phyloP scores from a whole-genome alignment of 2,113 vertebrate species.

The Prionailurus bengalensis region DNA sequence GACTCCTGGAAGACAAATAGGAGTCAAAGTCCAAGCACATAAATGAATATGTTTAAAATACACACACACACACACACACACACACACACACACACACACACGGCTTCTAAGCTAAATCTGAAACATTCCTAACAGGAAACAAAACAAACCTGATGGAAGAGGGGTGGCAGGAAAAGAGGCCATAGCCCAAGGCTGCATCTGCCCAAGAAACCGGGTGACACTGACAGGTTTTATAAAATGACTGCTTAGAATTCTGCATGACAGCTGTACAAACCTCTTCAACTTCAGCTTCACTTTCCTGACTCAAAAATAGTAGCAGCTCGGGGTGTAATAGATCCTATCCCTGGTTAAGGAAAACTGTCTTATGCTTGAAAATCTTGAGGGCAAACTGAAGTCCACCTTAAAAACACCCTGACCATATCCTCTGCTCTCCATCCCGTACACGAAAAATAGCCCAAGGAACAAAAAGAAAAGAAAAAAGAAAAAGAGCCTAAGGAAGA shows the following conservation, averaged over 20 bases:
- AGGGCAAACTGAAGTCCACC: conserved; percentile 10
- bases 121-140: conserved; percentile 24
- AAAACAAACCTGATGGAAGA: conserved; percentile 58
- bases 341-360: neutral
- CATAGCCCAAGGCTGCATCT: neutral
- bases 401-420: neutral
- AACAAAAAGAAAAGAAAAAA: neutral
- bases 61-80: neutral
- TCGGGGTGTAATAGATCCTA: neutral
- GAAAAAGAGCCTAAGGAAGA: neutral
- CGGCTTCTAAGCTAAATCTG: conserved; percentile 29
- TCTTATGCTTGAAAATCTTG: conserved; percentile 53
- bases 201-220: conserved; percentile 1
- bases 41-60: conserved; percentile 10
- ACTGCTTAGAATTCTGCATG: conserved; percentile 46
- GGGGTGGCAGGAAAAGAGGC: neutral
- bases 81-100: neutral
- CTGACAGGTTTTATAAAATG: conserved; percentile 54
- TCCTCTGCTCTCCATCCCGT: conserved; percentile 18
- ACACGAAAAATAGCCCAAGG: neutral
- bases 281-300: conserved; percentile 21
- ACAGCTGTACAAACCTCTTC: conserved; percentile 66
- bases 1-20: neutral
- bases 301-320: conserved; percentile 63
- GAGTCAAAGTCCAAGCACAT: conserved; percentile 3